Evolutionary conservation across 2,888 invertebrate species (phyloP), one percentile per base, ranked within the genome.

Genomic region (Chorisops tibialis): DNA sequence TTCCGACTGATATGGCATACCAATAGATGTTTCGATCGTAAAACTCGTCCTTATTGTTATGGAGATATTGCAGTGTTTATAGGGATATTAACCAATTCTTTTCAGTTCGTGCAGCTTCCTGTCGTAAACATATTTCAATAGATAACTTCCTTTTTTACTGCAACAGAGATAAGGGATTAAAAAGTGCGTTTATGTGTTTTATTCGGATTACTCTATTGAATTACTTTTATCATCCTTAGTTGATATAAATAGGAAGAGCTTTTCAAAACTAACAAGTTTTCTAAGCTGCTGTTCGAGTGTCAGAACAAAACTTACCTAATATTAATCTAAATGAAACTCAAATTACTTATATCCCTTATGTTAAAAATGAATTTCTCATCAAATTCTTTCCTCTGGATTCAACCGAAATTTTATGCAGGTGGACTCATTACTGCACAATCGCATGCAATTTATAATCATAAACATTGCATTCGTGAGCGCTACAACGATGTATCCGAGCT

Each of bases 91-190:
- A 61, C 37, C 52, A 21, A 45, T 54, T 61, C 52, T 61, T 61
- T 52, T 45, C 38, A 45, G 49, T 35, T 50, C 14, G 12, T 50
- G 35, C 16, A 48, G 43, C 56, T 39, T 62, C 50, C 56, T 37
- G 58, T 59, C 62, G 59, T 62, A 62, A 62, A 62, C 62, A 62
- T 62, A 59, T 62, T 59, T 51, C 37, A 59, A 62, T 62, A 43
- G 45, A 62, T 62, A 41, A 56, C 48, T 54, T 38, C 22, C 38
- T 62, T 48, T 51, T 61, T 61, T 45, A 30, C 30, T 30, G 30
- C 30, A 30, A 9, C 3, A 9, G 9, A 1, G 30, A 30, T 30
- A 30, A 30, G 30, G 30, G 9, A 7, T 30, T 30, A 30, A 30
- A 30, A 30, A 30, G n/a, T n/a, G n/a, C n/a, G n/a, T n/a, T n/a